Percentiles rank a stretch among this genome's conserved stretches.
phyloP scores from a whole-genome alignment of 2,113 vertebrate species.

The Sylvicapra grimmia region DNA sequence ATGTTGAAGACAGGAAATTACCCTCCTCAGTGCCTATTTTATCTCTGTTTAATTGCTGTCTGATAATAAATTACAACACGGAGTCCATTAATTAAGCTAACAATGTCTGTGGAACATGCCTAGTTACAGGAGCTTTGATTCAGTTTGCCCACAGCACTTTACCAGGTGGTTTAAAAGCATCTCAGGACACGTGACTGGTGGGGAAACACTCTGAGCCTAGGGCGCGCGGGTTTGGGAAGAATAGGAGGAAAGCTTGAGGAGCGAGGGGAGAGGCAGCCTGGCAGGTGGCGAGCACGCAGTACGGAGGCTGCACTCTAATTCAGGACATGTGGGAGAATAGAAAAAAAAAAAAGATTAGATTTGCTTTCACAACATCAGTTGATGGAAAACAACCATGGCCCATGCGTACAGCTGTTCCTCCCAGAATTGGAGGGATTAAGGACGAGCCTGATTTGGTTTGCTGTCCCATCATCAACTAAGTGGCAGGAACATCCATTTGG shows the following conservation, averaged over 20 bases:
- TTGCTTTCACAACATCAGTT: neutral
- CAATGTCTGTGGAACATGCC: neutral
- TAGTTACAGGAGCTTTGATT: neutral
- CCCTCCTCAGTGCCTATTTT: slow-evolving; percentile 26
- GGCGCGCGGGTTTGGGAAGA: neutral
- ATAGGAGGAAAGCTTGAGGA: neutral
- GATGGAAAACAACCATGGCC: neutral
- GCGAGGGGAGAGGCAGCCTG: fast-evolving
- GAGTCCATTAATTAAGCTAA: slow-evolving; percentile 60
- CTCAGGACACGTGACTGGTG: neutral
- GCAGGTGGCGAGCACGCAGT: neutral
- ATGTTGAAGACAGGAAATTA: slow-evolving; percentile 40
- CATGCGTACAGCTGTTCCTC: neutral
- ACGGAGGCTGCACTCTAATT: neutral
- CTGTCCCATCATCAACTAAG: neutral
- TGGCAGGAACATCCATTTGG: neutral
- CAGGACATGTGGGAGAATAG: neutral
- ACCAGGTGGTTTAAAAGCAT: neutral
- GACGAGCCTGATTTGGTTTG: neutral
- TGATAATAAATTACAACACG: slow-evolving; percentile 56
- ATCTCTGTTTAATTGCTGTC: slow-evolving; percentile 61
- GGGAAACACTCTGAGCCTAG: fast-evolving
- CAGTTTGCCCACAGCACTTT: neutral
- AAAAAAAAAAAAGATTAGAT: neutral
- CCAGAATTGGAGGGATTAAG: fast-evolving